Evolutionary conservation across 2,113 vertebrate genomes (phyloP), one percentile per base, ranked within the genome.

Genomic region (Periophthalmodon schlosseri): DNA sequence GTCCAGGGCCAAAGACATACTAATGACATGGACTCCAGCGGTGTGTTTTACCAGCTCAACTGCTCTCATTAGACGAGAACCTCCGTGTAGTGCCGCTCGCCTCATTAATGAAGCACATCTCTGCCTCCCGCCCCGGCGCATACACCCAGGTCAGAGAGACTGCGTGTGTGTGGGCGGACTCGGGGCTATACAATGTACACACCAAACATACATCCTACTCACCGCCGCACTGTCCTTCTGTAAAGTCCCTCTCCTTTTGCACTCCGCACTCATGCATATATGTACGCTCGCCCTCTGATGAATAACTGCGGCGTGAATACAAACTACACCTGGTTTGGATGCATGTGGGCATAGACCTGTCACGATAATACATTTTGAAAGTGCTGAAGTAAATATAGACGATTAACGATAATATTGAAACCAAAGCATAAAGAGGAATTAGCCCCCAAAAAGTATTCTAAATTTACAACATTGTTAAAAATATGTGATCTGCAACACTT

Each of bases 11-110:
- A 83, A 81, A 89, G 79, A 87, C 84, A 86, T 83, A 77, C 86
- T 91, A 91, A 91, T 91, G 87, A 88, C 91, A 90, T 81, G 76
- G 87, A 87, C 79, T 89, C 86, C 89, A 87, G 88, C 80, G 86
- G 95, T 91, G 88, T 92, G 87, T 92, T 89, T 91, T 96, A 96
- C 95, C 95, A 94, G 94, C 96, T 97, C 95, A 95, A 97, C 96
- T 94, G 95, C 94, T 97, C 96, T 98, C 95, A 96, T 98, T 97
- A 98, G 96, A 96, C 94, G 94, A 95, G 93, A 96, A 93, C 70
- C 93, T 87, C 92, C 94, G 93, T 95, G 94, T 96, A 93, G 94
- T 94, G 88, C 91, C 93, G 91, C 94, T 78, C 85, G 80, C 80
- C 91, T 98, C 95, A 96, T 98, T 97, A 98, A 96, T 95, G 95